Conservation (phyloP, 2,797 vertebrate species). For the Typhlichthys subterraneus region DNA sequence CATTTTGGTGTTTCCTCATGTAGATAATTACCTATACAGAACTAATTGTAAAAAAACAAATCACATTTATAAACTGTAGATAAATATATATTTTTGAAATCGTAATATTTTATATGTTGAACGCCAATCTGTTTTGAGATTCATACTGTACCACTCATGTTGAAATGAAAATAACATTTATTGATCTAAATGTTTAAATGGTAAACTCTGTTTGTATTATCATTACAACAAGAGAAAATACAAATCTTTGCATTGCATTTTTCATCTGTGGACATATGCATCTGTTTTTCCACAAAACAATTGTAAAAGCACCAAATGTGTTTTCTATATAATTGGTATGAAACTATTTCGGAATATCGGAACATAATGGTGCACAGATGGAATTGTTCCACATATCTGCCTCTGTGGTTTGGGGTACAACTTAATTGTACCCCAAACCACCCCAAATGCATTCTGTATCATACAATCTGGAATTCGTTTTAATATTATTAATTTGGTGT, state of each 20-base stretch:
- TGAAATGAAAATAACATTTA: constrained; percentile 8
- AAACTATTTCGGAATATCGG: background rate
- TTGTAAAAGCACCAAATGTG: constrained; percentile 3
- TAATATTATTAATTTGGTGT: constrained; percentile 7
- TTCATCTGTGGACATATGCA: constrained; percentile 34
- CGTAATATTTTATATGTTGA: background rate
- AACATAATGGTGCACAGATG: constrained; percentile 28
- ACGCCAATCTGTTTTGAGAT: constrained; percentile 42
- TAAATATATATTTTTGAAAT: no score
- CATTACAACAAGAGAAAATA: constrained; percentile 13
- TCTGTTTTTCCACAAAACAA: constrained; percentile 7
- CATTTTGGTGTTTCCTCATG: constrained; percentile 39
- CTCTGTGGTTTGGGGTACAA: constrained; percentile 4
- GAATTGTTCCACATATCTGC: constrained; percentile 36
- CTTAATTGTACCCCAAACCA: background rate
- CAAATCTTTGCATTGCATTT: background rate
- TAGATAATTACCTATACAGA: no score
- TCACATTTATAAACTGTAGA: no score
- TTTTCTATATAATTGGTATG: background rate
- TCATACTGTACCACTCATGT: constrained; percentile 9
- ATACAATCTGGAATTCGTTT: constrained; percentile 36
- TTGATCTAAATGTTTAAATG: background rate
- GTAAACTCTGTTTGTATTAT: constrained; percentile 2
- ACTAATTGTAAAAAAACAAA: no score
- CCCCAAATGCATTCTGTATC: constrained; percentile 10